These are phyloP conservation scores for Ormyrus nitidulus DNA, from an alignment of 2,888 invertebrate genomes.

Conservation along the genomic window DNA sequence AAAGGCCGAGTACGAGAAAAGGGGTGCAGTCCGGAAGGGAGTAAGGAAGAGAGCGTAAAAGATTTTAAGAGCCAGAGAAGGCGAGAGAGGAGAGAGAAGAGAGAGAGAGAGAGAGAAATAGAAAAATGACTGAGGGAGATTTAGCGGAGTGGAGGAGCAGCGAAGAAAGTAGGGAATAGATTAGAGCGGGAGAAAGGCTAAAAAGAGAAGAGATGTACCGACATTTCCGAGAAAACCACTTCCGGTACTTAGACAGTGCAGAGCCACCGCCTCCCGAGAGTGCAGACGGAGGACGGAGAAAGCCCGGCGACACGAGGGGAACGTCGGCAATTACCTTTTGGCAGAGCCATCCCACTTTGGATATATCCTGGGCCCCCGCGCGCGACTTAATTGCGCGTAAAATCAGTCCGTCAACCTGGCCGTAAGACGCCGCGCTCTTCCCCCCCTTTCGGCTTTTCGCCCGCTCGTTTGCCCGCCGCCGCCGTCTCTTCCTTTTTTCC, in stretches of 20 bases:
- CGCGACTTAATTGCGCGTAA: slow-evolving; percentile 59
- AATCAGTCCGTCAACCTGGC: slow-evolving; percentile 58
- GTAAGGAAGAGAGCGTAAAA: slow-evolving; percentile 41
- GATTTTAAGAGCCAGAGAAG: slow-evolving; percentile 43
- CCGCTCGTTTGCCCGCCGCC: neutral
- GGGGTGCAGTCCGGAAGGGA: slow-evolving; percentile 35
- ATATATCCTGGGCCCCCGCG: slow-evolving; percentile 42
- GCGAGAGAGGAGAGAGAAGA: slow-evolving; percentile 25
- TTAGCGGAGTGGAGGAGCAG: slow-evolving; percentile 34
- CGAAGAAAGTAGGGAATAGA: neutral
- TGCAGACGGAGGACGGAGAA: slow-evolving; percentile 36
- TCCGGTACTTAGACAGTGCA: slow-evolving; percentile 65
- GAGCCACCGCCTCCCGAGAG: slow-evolving; percentile 26
- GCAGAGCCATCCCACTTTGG: slow-evolving; percentile 54
- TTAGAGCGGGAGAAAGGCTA: neutral
- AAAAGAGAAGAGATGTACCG: slow-evolving; percentile 55
- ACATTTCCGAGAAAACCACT: slow-evolving; percentile 62
- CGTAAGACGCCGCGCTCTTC: slow-evolving; percentile 8
- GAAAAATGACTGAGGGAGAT: slow-evolving; percentile 36
- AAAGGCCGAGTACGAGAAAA: slow-evolving; percentile 22
- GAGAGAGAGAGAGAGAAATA: slow-evolving; percentile 30
- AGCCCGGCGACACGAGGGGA: slow-evolving; percentile 31
- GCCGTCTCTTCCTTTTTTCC: neutral
- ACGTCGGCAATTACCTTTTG: slow-evolving; percentile 59
- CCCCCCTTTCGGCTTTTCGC: neutral